Percentiles rank a stretch among this genome's conserved stretches.
These are phyloP conservation scores for Urocitellus parryii DNA, from an alignment of 2,113 vertebrate species.

Conservation along the genomic window DNA sequence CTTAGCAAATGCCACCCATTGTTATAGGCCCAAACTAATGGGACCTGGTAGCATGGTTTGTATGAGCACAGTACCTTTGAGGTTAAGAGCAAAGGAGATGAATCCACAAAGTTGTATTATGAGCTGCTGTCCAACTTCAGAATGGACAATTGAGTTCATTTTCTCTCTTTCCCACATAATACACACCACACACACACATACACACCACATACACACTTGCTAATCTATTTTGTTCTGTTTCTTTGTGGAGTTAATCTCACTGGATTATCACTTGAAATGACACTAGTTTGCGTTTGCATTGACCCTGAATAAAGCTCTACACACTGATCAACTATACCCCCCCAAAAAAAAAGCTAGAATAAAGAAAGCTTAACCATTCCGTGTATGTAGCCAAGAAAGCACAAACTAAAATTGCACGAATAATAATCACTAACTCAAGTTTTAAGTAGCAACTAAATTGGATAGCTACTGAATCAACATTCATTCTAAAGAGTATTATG, in stretches of 20 bases:
- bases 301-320: conserved; percentile 73
- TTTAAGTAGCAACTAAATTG: background rate
- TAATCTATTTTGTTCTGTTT: conserved; percentile 62
- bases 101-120: conserved; percentile 29
- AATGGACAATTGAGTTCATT: conserved; percentile 37
- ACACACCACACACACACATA: background rate
- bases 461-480: background rate
- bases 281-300: conserved; percentile 67
- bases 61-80: background rate
- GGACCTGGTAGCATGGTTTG: background rate
- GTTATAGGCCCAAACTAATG: background rate
- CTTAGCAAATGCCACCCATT: conserved; percentile 52
- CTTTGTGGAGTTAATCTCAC: conserved; percentile 77
- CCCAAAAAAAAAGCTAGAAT: background rate
- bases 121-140: conserved; percentile 25
- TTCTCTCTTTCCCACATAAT: conserved; percentile 36
- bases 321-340: conserved; percentile 20
- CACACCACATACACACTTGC: background rate
- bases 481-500: conserved; percentile 24
- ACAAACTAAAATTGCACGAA: conserved; percentile 35
- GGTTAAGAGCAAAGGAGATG: conserved; percentile 3
- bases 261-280: conserved; percentile 77
- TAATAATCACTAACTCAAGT: conserved; percentile 11
- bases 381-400: conserved; percentile 3
- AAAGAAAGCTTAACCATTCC: conserved; percentile 67